Conservation (phyloP, 2,888 invertebrate species). For the Thecophora atra region DNA sequence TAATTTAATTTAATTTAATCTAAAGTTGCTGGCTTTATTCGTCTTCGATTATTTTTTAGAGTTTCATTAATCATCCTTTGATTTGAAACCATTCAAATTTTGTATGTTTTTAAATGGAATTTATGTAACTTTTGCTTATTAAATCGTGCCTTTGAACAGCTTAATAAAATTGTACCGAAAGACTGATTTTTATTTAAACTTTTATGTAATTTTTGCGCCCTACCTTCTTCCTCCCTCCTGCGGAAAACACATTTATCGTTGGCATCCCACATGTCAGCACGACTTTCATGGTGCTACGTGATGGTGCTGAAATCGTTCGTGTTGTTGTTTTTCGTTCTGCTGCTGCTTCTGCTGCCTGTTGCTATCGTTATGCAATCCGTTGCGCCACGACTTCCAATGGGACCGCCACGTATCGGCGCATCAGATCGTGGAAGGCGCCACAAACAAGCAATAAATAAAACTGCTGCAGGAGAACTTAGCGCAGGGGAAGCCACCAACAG, state of each 20-base stretch:
- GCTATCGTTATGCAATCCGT: constrained; percentile 36
- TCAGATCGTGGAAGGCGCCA: constrained; percentile 12
- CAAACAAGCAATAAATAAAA: constrained; percentile 11
- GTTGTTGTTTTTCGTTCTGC: constrained; percentile 1
- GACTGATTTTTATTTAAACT: not conserved
- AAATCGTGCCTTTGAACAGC: not conserved
- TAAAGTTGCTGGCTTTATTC: no score
- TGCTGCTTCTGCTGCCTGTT: constrained; percentile 31
- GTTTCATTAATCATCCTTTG: no score
- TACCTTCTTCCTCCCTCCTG: not conserved
- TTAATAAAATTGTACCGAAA: not conserved
- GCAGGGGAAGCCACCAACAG: not conserved
- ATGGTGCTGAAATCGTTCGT: constrained; percentile 10
- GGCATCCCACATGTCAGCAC: constrained; percentile 1
- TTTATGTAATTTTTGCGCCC: not conserved
- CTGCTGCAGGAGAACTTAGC: constrained; percentile 27
- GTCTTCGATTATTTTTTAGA: no score
- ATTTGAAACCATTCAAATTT: no score
- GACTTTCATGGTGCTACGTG: constrained; percentile 19
- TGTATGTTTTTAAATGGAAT: no score
- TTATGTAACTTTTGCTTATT: not conserved
- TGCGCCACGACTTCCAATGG: constrained; percentile 25
- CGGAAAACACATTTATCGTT: not conserved
- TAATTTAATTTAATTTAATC: no score
- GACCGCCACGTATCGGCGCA: constrained; percentile 13